Evolutionary conservation across 2,888 invertebrate genomes (phyloP).

Genomic region (Unio delphinus): DNA sequence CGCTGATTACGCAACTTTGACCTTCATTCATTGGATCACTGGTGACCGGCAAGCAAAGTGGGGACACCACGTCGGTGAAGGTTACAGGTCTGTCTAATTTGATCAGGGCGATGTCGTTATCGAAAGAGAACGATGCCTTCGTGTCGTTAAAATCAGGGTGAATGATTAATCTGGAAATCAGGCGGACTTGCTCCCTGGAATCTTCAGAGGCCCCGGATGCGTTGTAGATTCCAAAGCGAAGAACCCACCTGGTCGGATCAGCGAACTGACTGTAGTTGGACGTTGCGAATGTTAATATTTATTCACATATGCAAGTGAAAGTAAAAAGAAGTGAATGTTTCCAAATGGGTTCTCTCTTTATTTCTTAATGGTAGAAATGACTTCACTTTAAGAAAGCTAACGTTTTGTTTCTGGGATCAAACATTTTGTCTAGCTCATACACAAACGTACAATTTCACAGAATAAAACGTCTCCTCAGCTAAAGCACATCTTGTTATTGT

Average conservation of each 20-base stretch:
- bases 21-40: slow-evolving; percentile 7
- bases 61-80: slow-evolving; percentile 26
- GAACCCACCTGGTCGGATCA: slow-evolving; percentile 8
- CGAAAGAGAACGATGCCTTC: slow-evolving; percentile 6
- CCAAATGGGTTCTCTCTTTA: too few species aligned
- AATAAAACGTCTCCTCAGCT: too few species aligned
- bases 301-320: too few species aligned
- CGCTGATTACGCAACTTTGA: slow-evolving; percentile 28
- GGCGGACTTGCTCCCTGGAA: slow-evolving; percentile 14
- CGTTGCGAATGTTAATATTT: too few species aligned
- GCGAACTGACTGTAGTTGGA: slow-evolving; percentile 3
- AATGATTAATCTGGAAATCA: slow-evolving; percentile 7
- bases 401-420: too few species aligned
- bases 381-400: too few species aligned
- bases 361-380: too few species aligned
- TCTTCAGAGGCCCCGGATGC: slow-evolving; percentile 10
- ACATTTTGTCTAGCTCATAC: too few species aligned
- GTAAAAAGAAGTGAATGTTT: too few species aligned
- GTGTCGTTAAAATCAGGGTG: slow-evolving; percentile 11
- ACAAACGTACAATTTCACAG: too few species aligned
- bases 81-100: slow-evolving; percentile 24
- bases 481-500: too few species aligned
- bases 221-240: slow-evolving; percentile 19
- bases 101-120: slow-evolving; percentile 39
- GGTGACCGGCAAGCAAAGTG: slow-evolving; percentile 27